Evolutionary conservation across 2,113 vertebrate genomes (phyloP).

Genomic region (Laterallus jamaicensis): DNA sequence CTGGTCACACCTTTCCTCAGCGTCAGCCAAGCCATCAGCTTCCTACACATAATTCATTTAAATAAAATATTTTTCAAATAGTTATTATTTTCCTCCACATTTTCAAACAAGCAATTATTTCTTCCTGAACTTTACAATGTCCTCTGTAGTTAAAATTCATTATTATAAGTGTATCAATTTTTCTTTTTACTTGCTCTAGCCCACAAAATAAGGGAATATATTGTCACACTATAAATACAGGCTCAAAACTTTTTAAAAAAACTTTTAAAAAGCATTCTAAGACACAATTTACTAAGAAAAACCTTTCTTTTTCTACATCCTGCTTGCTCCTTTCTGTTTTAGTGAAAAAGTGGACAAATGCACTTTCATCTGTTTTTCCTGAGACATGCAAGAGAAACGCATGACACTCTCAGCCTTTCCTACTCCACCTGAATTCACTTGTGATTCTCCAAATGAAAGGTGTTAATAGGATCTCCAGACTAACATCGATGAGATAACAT

Average conservation of each 20-base stretch:
- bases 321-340: neutral
- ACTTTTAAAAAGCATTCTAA: neutral
- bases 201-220: neutral
- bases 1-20: slow-evolving; percentile 87
- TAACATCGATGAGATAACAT: neutral
- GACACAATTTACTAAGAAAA: neutral
- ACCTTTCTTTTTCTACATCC: neutral
- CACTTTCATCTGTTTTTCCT: neutral
- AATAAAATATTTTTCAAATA: neutral
- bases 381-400: neutral
- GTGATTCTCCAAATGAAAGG: neutral
- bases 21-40: slow-evolving; percentile 83
- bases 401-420: neutral
- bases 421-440: neutral
- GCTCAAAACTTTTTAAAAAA: neutral
- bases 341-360: neutral
- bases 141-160: neutral
- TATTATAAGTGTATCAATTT: neutral
- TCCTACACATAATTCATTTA: slow-evolving; percentile 67
- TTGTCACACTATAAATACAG: neutral
- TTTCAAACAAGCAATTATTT: neutral
- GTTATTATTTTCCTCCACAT: neutral
- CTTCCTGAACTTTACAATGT: neutral
- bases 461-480: neutral
- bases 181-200: neutral